These are phyloP conservation scores for Neofelis nebulosa DNA, from an alignment of 2,113 vertebrate genomes.

Conservation along the genomic window DNA sequence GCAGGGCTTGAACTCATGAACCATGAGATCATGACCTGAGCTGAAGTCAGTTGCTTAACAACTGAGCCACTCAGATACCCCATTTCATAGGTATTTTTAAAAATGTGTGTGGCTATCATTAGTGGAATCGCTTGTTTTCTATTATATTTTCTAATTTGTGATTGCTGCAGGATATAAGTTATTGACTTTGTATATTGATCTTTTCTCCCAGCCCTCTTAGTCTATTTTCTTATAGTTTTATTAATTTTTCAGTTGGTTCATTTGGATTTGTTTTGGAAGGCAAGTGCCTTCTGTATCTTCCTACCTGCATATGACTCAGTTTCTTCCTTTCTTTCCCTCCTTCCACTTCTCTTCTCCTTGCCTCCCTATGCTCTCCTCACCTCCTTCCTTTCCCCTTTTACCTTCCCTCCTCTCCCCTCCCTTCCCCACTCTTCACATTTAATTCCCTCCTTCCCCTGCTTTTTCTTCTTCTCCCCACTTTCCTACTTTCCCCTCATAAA, in stretches of 20 bases:
- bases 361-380: background rate
- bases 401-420: background rate
- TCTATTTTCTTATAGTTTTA: slow-evolving; percentile 24
- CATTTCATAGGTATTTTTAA: background rate
- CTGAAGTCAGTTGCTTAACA: too few relatives aligned
- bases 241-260: background rate
- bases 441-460: background rate
- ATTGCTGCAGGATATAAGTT: background rate
- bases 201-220: background rate
- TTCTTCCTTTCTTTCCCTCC: background rate
- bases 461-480: background rate
- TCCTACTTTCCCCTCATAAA: background rate
- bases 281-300: background rate
- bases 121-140: background rate
- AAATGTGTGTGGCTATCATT: background rate
- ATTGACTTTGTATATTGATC: slow-evolving; percentile 17
- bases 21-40: too few relatives aligned
- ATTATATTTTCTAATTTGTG: slow-evolving; percentile 23
- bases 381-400: background rate
- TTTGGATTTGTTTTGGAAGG: slow-evolving; percentile 26
- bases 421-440: background rate
- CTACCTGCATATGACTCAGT: background rate
- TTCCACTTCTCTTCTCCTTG: background rate
- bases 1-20: too few relatives aligned
- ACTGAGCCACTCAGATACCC: too few relatives aligned